Percentiles rank a stretch among this genome's conserved stretches.
Evolutionary conservation across 2,797 vertebrate genomes (phyloP).

Genomic region (Tenualosa ilisha): DNA sequence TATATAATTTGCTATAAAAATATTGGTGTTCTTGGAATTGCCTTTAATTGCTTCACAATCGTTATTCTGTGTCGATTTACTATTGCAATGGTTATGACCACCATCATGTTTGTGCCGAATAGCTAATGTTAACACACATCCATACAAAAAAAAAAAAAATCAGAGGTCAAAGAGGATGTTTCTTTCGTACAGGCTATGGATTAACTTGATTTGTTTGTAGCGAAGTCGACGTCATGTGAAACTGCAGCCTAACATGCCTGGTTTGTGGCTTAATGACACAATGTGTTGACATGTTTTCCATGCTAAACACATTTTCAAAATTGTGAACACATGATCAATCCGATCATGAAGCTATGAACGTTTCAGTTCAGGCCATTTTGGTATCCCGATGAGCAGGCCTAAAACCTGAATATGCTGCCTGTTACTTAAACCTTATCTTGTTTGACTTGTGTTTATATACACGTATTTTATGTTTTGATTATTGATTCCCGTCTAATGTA

Average conservation of each 20-base stretch:
- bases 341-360: neutral
- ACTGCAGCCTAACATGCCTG: neutral
- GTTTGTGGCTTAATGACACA: neutral
- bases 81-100: neutral
- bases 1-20: no score
- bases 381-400: neutral
- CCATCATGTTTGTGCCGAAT: neutral
- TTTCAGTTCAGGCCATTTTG: neutral
- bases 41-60: no score
- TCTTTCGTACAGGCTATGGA: neutral
- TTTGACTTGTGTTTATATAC: neutral
- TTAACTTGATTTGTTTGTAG: neutral
- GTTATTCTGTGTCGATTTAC: neutral
- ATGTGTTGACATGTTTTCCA: neutral
- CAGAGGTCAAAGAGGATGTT: constrained; percentile 21
- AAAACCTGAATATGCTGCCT: neutral
- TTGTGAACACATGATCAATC: neutral
- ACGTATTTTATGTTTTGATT: neutral
- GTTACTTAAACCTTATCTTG: neutral
- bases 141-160: neutral
- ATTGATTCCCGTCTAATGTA: no score
- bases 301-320: neutral
- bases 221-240: neutral
- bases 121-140: neutral
- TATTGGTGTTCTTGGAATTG: no score